Conservation (phyloP, 2,113 vertebrate species). For the Scomber scombrus region DNA sequence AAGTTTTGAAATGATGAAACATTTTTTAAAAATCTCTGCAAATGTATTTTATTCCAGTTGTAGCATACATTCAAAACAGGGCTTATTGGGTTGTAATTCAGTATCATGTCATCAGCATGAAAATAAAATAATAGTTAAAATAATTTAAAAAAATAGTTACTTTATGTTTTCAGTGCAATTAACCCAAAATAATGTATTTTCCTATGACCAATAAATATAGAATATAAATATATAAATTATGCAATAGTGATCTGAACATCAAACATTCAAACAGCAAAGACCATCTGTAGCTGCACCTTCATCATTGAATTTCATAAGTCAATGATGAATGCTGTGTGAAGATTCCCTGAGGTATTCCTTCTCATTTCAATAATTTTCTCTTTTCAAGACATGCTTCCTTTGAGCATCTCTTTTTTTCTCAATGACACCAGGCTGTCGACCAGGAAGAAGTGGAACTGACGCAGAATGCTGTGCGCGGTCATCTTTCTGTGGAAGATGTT, state of each 20-base stretch:
- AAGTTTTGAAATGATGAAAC: not conserved
- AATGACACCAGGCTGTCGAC: constrained; percentile 78
- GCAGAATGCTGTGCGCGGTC: constrained; percentile 83
- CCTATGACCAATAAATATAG: constrained; percentile 58
- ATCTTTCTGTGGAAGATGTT: constrained; percentile 81
- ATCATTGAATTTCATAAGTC: no score
- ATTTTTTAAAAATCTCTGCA: not conserved
- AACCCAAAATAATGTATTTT: not conserved
- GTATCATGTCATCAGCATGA: not conserved
- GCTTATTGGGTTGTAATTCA: no score
- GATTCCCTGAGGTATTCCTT: constrained; percentile 21
- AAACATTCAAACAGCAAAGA: not conserved
- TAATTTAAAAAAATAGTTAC: not conserved
- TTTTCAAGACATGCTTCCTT: not conserved
- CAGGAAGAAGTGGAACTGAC: constrained; percentile 84
- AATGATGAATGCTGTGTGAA: not conserved
- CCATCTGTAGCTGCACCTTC: no score
- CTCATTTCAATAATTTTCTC: not conserved
- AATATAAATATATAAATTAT: constrained; percentile 29
- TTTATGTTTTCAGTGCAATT: constrained; percentile 3
- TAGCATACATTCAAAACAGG: no score
- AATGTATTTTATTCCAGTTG: constrained; percentile 17
- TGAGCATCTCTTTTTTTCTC: constrained; percentile 34
- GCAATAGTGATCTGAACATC: not conserved
- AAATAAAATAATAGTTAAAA: constrained; percentile 19